Conservation (phyloP, 2,888 invertebrate genomes). For the Philaethria dido region DNA sequence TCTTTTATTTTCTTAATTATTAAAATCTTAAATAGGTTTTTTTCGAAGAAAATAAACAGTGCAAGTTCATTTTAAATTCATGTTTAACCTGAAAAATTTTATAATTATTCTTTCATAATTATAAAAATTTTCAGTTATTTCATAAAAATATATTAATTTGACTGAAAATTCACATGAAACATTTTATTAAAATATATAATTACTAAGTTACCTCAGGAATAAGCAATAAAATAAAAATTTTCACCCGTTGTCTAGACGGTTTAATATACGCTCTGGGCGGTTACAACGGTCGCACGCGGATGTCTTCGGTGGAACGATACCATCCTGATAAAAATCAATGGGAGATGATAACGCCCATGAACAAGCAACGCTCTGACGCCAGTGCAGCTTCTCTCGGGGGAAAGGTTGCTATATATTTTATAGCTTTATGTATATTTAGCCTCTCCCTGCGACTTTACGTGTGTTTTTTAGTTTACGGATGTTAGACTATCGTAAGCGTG, state of each 20-base stretch:
- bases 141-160: too few species aligned
- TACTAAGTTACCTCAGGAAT: background rate
- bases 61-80: too few species aligned
- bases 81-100: too few species aligned
- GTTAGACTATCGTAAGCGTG: background rate
- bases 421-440: background rate
- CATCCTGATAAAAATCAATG: constrained; percentile 90
- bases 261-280: constrained; percentile 93
- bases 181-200: background rate
- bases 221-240: background rate
- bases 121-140: too few species aligned
- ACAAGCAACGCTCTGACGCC: constrained; percentile 90
- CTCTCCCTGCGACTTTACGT: background rate
- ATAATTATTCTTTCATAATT: too few species aligned
- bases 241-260: constrained; percentile 73
- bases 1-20: too few species aligned
- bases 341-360: constrained; percentile 91
- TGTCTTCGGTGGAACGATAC: constrained; percentile 91
- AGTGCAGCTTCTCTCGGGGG: constrained; percentile 88
- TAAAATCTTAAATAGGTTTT: too few species aligned
- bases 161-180: background rate
- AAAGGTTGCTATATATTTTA: constrained; percentile 71
- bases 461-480: background rate
- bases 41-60: too few species aligned
- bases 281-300: constrained; percentile 90